phyloP scores from a whole-genome alignment of 2,113 vertebrate species.

The Nesoenas mayeri region DNA sequence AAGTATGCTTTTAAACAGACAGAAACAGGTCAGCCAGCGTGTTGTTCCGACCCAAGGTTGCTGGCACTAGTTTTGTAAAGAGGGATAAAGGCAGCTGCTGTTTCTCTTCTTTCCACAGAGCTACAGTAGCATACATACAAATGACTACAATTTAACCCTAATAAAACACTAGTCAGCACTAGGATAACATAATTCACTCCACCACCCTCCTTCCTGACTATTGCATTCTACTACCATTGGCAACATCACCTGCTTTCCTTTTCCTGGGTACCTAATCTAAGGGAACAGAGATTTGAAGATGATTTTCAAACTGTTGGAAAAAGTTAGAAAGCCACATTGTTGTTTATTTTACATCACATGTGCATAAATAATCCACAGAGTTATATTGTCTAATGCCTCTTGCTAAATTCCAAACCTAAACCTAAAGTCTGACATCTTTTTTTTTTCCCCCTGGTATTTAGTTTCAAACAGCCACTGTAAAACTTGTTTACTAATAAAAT shows the following conservation, averaged over 20 bases:
- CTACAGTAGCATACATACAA: neutral
- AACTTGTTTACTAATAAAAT: neutral
- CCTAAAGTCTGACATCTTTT: neutral
- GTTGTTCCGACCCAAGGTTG: accelerated
- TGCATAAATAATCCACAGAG: accelerated
- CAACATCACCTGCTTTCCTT: neutral
- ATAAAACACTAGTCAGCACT: neutral
- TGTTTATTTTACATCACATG: neutral
- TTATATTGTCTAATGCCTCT: neutral
- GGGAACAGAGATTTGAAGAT: neutral
- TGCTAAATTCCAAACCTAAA: neutral
- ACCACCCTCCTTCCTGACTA: neutral
- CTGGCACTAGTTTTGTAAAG: neutral
- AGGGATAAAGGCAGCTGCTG: neutral
- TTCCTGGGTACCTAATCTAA: neutral
- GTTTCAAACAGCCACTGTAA: neutral
- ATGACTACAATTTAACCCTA: neutral
- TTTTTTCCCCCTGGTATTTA: neutral
- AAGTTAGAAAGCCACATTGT: accelerated
- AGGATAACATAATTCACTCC: no score
- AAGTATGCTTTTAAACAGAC: no score
- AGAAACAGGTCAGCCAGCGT: accelerated
- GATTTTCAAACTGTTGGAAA: neutral
- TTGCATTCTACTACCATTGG: accelerated
- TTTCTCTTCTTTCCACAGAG: neutral